These are phyloP conservation scores for Spatulosminthurus flaviceps DNA, from an alignment of 2,888 invertebrate species.

Conservation along the genomic window DNA sequence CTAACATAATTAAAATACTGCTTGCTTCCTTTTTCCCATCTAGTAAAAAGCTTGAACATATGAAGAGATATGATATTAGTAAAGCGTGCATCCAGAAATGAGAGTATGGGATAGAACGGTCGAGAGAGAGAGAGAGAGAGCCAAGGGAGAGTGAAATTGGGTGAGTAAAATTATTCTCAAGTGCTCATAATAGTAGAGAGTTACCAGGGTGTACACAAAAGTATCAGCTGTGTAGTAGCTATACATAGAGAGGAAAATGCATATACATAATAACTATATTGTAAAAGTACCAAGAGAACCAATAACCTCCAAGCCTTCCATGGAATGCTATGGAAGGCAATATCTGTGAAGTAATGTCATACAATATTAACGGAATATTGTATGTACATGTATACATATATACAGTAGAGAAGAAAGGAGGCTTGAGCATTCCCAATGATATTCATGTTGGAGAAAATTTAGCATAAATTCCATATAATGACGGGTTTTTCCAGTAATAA, in stretches of 20 bases:
- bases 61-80: too few relatives aligned
- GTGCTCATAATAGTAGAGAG: neutral
- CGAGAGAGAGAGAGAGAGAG: neutral
- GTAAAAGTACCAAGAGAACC: too few relatives aligned
- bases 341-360: too few relatives aligned
- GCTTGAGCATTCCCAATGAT: too few relatives aligned
- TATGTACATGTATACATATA: neutral
- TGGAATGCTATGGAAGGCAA: too few relatives aligned
- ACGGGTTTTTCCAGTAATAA: neutral
- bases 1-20: neutral
- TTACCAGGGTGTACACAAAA: too few relatives aligned
- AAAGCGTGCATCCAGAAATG: neutral
- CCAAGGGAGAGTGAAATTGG: neutral
- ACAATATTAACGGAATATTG: neutral
- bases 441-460: neutral
- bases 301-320: too few relatives aligned
- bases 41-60: too few relatives aligned
- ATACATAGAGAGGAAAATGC: too few relatives aligned
- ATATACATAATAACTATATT: too few relatives aligned
- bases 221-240: too few relatives aligned
- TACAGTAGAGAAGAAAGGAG: neutral
- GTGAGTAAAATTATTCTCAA: neutral
- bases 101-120: neutral
- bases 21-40: neutral
- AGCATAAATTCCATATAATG: conserved; percentile 14